Percentiles rank a stretch among this genome's conserved stretches.
phyloP scores from a whole-genome alignment of 2,888 invertebrate species.

The Perizoma flavofasciatum region DNA sequence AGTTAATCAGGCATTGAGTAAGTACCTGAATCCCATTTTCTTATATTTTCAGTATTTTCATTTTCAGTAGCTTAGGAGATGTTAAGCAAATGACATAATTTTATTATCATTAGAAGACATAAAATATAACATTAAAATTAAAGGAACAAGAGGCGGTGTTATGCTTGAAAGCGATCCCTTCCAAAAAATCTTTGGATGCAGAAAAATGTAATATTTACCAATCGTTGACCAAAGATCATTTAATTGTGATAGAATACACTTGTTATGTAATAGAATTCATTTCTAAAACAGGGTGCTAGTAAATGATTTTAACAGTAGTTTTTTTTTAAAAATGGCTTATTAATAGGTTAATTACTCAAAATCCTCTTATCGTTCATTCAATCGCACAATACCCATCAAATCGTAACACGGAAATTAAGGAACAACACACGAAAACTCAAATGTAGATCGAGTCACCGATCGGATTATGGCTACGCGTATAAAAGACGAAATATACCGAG shows the following conservation, averaged over 20 bases:
- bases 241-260: neutral
- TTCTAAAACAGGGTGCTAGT: conserved; percentile 6
- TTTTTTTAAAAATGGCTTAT: conserved; percentile 26
- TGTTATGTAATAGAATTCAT: conserved; percentile 9
- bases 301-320: conserved; percentile 20
- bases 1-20: conserved; percentile 24
- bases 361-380: conserved; percentile 20
- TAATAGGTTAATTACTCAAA: conserved; percentile 29
- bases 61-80: too few relatives aligned
- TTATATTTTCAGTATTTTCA: too few relatives aligned
- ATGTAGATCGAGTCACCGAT: conserved; percentile 80
- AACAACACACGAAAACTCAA: conserved; percentile 75
- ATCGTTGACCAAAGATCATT: neutral
- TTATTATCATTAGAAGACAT: too few relatives aligned
- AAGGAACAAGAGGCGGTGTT: too few relatives aligned
- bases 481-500: conserved; percentile 79
- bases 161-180: too few relatives aligned
- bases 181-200: too few relatives aligned
- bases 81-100: too few relatives aligned
- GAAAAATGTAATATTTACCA: too few relatives aligned
- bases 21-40: too few relatives aligned
- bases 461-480: conserved; percentile 82
- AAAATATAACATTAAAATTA: too few relatives aligned
- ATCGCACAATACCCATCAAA: conserved; percentile 20
- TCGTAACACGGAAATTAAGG: conserved; percentile 41